Evolutionary conservation across 2,888 invertebrate genomes (phyloP), one percentile per base, ranked within the genome.

Genomic region (Argyresthia albistria): DNA sequence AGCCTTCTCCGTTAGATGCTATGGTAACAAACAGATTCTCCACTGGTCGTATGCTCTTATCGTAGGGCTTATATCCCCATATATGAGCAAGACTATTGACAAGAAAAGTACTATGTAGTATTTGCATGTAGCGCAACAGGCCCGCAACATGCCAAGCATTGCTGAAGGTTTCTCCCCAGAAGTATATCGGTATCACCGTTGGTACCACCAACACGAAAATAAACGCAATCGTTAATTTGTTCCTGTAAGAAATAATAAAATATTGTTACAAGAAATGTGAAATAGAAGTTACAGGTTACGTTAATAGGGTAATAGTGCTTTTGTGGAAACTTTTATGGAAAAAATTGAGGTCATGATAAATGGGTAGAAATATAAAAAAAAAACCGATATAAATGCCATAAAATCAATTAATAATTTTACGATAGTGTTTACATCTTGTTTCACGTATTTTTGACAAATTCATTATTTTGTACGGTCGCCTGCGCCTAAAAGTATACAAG

Each of bases 81-180:
- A 75, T 64, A 66, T 92, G 92, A n/a, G 92, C 91, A 3, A 84
- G 89, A 58, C 90, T 91, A 74, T 92, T 92, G 1, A 92, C 90
- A 11, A 90, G 70, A 88, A 91, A 92, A 0, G 91, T 91, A 55
- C 81, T 76, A 65, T 93, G 90, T 12, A 93, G 80, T 8, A 83
- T 87, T 50, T 86, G 59, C 11, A 80, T 70, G 65, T 91, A 92
- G 42, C 92, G 82, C 9, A 91, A 64, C 51, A 88, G 79, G 25
- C 3, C 6, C 46, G 66, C 68, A 4, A 81, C 61, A 55, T 81
- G 79, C 77, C 79, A 88, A 1, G 86, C 70, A 57, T 68, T 74
- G 39, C 39, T 61, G 53, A 77, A 72, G 3, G 63, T 78, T 66
- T 93, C 93, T 1, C 81, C 88, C 91, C 92, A 93, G 54, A 77